Percentiles rank a stretch among this genome's conserved stretches.
Evolutionary conservation across 2,888 invertebrate genomes (phyloP).

Genomic region (Athalia rosae): DNA sequence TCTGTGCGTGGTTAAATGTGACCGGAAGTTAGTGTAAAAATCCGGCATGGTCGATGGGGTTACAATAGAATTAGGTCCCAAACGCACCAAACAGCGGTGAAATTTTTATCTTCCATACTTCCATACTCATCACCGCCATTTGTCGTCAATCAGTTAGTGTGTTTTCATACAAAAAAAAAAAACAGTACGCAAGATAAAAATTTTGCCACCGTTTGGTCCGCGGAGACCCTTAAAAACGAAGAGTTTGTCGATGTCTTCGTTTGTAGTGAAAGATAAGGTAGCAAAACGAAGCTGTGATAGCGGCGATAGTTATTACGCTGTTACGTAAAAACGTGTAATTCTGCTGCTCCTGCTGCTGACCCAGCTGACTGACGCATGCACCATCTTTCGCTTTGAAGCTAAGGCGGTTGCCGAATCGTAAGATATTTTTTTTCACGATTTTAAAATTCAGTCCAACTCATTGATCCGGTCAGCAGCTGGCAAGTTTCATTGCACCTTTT

Average conservation of each 20-base stretch:
- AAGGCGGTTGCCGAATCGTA: constrained; percentile 16
- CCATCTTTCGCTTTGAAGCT: constrained; percentile 11
- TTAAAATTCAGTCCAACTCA: constrained; percentile 61
- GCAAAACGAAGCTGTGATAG: constrained; percentile 29
- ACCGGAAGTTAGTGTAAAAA: too few species aligned
- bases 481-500: constrained; percentile 75
- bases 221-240: too few species aligned
- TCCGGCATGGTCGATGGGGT: too few species aligned
- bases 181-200: too few species aligned
- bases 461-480: constrained; percentile 64
- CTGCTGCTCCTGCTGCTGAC: constrained; percentile 32
- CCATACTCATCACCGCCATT: too few species aligned
- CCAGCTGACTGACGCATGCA: constrained; percentile 22
- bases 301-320: constrained; percentile 11
- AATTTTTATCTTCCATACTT: too few species aligned
- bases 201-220: too few species aligned
- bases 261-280: constrained; percentile 1
- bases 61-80: too few species aligned
- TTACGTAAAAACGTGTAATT: not conserved
- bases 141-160: too few species aligned
- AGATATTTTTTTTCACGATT: not conserved
- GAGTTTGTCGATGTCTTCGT: not conserved
- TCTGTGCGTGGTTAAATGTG: too few species aligned
- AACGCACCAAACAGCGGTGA: too few species aligned
- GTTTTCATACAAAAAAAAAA: too few species aligned